A percentile compares a stretch with the other conserved stretches of the same genome.
Evolutionary conservation across 2,797 vertebrate genomes (phyloP).

Genomic region (Fundulus diaphanus): DNA sequence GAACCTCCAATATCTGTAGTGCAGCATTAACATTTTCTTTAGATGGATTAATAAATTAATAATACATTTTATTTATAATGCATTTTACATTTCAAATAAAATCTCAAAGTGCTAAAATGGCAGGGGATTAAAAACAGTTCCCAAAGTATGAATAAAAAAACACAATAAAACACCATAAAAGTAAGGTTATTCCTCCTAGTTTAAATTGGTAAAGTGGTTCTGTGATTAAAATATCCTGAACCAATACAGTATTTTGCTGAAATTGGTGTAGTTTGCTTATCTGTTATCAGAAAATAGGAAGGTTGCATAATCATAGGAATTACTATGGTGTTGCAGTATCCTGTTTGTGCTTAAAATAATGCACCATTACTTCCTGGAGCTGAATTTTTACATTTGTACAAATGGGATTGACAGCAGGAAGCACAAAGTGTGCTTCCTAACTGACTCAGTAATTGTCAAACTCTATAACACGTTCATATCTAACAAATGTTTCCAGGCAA

Average conservation of each 20-base stretch:
- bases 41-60: no score
- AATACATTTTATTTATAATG: no score
- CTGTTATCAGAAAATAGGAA: neutral
- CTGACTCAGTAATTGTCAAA: neutral
- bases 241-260: neutral
- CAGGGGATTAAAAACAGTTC: no score
- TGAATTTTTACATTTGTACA: neutral
- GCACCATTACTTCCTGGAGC: neutral
- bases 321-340: neutral
- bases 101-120: no score
- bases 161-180: no score
- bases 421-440: neutral
- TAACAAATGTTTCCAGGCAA: neutral
- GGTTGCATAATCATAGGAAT: neutral
- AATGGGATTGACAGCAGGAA: neutral
- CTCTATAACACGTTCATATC: neutral
- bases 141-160: no score
- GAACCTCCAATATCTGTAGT: neutral
- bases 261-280: neutral
- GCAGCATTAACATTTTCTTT: neutral
- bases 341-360: neutral
- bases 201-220: neutral
- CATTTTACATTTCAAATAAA: no score
- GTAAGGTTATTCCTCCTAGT: neutral
- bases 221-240: neutral